Percentiles rank a stretch among this genome's conserved stretches.
phyloP scores from a whole-genome alignment of 2,888 invertebrate genomes.

The Drosophila prostipennis region DNA sequence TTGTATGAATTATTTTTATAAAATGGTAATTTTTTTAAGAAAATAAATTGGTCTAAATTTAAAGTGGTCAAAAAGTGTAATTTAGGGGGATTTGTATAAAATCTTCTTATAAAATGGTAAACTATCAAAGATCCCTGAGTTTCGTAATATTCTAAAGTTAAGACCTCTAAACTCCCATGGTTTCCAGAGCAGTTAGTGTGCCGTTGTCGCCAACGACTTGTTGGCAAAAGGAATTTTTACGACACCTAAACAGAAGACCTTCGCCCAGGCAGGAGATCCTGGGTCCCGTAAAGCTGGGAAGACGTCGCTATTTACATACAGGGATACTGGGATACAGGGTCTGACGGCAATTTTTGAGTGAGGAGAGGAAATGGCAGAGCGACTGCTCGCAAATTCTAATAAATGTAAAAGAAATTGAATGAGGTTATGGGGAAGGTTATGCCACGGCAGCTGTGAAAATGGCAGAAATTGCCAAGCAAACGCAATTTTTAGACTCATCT shows the following conservation, averaged over 20 bases:
- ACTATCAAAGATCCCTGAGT: neutral
- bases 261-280: conserved; percentile 12
- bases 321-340: conserved; percentile 12
- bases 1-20: no score
- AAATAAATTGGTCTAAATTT: no score
- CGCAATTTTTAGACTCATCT: conserved; percentile 59
- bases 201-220: conserved; percentile 60
- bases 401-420: conserved; percentile 77
- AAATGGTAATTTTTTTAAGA: no score
- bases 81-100: no score
- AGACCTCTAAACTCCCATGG: conserved; percentile 36
- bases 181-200: conserved; percentile 49
- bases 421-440: conserved; percentile 63
- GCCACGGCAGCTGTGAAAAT: conserved; percentile 73
- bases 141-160: neutral
- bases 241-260: conserved; percentile 56
- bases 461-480: conserved; percentile 68
- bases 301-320: conserved; percentile 59
- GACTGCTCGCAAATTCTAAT: conserved; percentile 71
- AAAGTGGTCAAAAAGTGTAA: no score
- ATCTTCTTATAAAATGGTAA: no score
- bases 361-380: conserved; percentile 1
- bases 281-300: conserved; percentile 2
- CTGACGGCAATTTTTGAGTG: conserved; percentile 53
- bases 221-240: conserved; percentile 65